A percentile compares a stretch with the other conserved stretches of the same genome.
Conservation (phyloP, 2,888 invertebrate species). For the Xiphydria camelus region DNA sequence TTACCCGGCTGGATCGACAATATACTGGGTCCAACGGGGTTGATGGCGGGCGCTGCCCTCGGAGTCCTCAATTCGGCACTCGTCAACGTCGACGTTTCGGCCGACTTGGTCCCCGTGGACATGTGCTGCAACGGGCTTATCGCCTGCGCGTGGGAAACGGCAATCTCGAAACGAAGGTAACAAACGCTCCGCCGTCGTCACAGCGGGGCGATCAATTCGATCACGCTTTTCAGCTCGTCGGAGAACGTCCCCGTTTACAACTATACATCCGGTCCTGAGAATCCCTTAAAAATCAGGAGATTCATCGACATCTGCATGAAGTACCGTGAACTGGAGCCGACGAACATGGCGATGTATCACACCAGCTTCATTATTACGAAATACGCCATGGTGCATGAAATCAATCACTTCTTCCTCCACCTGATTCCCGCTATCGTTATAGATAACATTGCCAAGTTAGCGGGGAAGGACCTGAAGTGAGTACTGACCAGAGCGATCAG, state of each 20-base stretch:
- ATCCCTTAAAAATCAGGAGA: no score
- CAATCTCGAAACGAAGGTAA: constrained; percentile 21
- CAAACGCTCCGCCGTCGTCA: neutral
- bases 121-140: constrained; percentile 75
- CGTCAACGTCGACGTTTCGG: constrained; percentile 63
- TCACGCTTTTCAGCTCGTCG: constrained; percentile 6
- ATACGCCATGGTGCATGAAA: constrained; percentile 60
- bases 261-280: constrained; percentile 1
- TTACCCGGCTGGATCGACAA: constrained; percentile 88
- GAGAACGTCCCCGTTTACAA: constrained; percentile 21
- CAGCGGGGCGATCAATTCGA: neutral
- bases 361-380: neutral
- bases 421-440: constrained; percentile 74
- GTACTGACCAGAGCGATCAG: constrained; percentile 48
- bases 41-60: constrained; percentile 75
- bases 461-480: constrained; percentile 75
- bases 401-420: constrained; percentile 71
- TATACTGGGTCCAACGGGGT: constrained; percentile 80
- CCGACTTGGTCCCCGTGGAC: constrained; percentile 76
- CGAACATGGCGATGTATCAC: constrained; percentile 61
- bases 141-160: constrained; percentile 68
- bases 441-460: constrained; percentile 66
- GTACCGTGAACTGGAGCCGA: constrained; percentile 63
- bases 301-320: neutral
- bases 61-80: constrained; percentile 81